These are phyloP conservation scores for Eudemis profundana DNA, from an alignment of 2,888 invertebrate genomes.

Conservation along the genomic window DNA sequence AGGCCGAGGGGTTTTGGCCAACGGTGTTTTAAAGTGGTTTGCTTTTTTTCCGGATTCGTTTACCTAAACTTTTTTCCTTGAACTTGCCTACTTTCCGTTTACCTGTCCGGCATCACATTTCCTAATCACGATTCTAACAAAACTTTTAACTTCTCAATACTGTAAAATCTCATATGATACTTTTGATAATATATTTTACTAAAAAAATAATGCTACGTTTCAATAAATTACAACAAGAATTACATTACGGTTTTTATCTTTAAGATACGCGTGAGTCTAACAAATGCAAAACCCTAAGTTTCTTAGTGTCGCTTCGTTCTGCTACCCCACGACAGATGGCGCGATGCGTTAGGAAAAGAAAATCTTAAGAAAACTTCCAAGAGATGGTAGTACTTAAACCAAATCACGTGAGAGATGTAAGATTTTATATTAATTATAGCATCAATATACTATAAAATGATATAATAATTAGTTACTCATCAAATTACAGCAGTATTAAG, in stretches of 20 bases:
- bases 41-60: slow-evolving; percentile 63
- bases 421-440: background rate
- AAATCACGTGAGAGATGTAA: background rate
- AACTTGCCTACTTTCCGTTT: slow-evolving; percentile 30
- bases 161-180: background rate
- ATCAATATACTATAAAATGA: background rate
- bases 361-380: slow-evolving; percentile 32
- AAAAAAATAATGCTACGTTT: background rate
- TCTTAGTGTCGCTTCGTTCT: slow-evolving; percentile 46
- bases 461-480: background rate
- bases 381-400: slow-evolving; percentile 23
- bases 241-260: slow-evolving; percentile 45
- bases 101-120: slow-evolving; percentile 1
- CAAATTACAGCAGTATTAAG: background rate
- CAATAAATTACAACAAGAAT: background rate
- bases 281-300: slow-evolving; percentile 40
- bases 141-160: background rate
- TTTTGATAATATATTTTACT: background rate
- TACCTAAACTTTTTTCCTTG: slow-evolving; percentile 63
- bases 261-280: background rate
- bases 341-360: slow-evolving; percentile 7
- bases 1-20: slow-evolving; percentile 75
- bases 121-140: background rate
- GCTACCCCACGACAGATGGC: slow-evolving; percentile 82
- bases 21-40: slow-evolving; percentile 68